Base-by-base conservation (phyloP, 92 coral and sea anemone genomes). In the Epizoanthus illoricatus region DNA sequence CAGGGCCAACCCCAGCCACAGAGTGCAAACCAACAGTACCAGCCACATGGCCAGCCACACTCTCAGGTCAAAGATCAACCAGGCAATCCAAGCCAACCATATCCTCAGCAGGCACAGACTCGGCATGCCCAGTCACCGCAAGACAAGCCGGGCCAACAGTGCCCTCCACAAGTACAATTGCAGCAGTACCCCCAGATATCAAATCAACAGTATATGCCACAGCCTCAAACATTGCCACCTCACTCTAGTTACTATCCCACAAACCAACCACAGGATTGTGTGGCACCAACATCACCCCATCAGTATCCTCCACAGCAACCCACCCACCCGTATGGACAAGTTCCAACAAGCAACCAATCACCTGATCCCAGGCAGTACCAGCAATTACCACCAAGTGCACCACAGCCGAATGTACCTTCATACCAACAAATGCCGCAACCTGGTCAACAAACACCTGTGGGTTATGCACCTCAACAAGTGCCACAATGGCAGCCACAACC, bases 1-100 rank as follows among this genome's bases (percentile, higher is more conserved):
- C 86, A 81, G 47, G 85, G 84, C 8, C 79, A 79, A 54, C 83
- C 15, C 19, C 85, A 90, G 64, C 87, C 56, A 5, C 84, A 69
- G 39, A 57, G 18, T 66, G 68, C 74, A 61, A 58, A 20, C 43
- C 73, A 45, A 28, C 52, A 67, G 75, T 62, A 18, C 72, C 45
- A 12, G 49, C 58, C 43, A 13, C 39, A 65, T 16, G 79, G 19
- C 52, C 33, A 23, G 36, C 61, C 36, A 21, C 16, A 40, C 42
- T 41, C 20, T 60, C 62, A n/a, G 65, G 36, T 18, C 19, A 6
- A 10, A 63, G 63, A 69, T 59, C 55, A 80, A 28, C 57, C 54
- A 45, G 28, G 56, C 56, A 52, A 52, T 11, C 3, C 56, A 52
- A 7, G 56, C 56, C 56, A 52, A 52, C 15, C 15, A 5, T 11